A percentile compares a stretch with the other conserved stretches of the same genome.
Conservation (phyloP, 2,888 invertebrate species). For the Pachymerium ferrugineum region DNA sequence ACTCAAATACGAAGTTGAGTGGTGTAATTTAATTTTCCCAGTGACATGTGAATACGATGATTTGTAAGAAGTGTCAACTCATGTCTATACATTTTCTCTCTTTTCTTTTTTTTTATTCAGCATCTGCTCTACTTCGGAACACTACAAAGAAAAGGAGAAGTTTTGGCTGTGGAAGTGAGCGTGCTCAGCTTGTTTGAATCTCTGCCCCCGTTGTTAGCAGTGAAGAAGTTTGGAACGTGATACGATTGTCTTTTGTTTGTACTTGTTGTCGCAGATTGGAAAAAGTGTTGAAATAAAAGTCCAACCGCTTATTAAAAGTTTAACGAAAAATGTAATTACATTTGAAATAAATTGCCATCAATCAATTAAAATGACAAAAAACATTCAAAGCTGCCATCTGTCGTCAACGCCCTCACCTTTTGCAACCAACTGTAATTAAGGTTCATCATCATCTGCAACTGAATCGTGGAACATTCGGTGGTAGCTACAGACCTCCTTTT, state of each 20-base stretch:
- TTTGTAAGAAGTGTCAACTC: background rate
- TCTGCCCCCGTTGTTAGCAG: slow-evolving; percentile 63
- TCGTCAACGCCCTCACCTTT: background rate
- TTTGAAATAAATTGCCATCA: background rate
- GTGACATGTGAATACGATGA: background rate
- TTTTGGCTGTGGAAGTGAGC: slow-evolving; percentile 70
- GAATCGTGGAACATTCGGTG: background rate
- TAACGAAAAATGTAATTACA: background rate
- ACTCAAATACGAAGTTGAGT: background rate
- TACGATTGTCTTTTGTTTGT: background rate
- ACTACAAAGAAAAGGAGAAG: slow-evolving; percentile 59
- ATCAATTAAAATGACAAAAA: background rate
- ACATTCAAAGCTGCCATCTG: background rate
- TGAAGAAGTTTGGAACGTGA: slow-evolving; percentile 59
- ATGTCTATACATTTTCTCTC: background rate
- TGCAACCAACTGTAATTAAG: background rate
- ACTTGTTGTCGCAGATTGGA: background rate
- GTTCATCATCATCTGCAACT: background rate
- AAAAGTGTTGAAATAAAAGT: background rate
- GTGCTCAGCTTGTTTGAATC: slow-evolving; percentile 63
- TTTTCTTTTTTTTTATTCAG: slow-evolving; percentile 52
- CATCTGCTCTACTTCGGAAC: slow-evolving; percentile 67
- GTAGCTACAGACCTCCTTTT: background rate
- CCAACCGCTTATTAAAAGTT: background rate
- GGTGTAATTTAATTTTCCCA: background rate